A percentile compares a stretch with the other conserved stretches of the same genome.
Conservation (phyloP, 2,888 invertebrate genomes). For the Philonicus albiceps region DNA sequence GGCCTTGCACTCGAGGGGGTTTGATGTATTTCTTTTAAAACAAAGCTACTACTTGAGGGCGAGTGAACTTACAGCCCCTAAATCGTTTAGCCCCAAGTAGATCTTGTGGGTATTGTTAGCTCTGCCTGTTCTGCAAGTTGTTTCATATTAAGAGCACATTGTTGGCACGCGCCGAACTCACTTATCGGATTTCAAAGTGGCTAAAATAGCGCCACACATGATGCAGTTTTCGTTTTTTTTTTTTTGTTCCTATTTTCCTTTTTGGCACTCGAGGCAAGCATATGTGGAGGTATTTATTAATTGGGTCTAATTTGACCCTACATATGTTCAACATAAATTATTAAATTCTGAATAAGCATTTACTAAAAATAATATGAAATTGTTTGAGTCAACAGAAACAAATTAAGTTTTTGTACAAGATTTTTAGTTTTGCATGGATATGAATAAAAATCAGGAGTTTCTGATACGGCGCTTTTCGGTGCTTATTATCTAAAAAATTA, state of each 20-base stretch:
- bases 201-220: slow-evolving; percentile 33
- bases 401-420: no score
- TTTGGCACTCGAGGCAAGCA: not conserved
- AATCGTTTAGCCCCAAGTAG: slow-evolving; percentile 11
- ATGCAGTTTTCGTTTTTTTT: slow-evolving; percentile 7
- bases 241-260: not conserved
- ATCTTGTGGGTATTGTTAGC: slow-evolving; percentile 8
- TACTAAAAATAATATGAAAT: no score
- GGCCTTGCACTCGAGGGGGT: slow-evolving; percentile 27
- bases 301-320: not conserved
- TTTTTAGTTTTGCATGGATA: no score
- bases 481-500: no score
- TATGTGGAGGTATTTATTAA: not conserved
- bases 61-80: slow-evolving; percentile 16
- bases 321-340: not conserved
- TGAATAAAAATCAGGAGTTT: no score
- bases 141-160: slow-evolving; percentile 27
- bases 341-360: no score
- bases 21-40: not conserved
- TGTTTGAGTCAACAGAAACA: not conserved
- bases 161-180: slow-evolving; percentile 28
- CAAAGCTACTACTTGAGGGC: slow-evolving; percentile 2
- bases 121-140: slow-evolving; percentile 31
- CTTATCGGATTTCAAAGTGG: slow-evolving; percentile 3
- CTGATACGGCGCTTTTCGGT: no score